Evolutionary conservation across 2,113 vertebrate genomes (phyloP).

Genomic region (Alouatta palliata): DNA sequence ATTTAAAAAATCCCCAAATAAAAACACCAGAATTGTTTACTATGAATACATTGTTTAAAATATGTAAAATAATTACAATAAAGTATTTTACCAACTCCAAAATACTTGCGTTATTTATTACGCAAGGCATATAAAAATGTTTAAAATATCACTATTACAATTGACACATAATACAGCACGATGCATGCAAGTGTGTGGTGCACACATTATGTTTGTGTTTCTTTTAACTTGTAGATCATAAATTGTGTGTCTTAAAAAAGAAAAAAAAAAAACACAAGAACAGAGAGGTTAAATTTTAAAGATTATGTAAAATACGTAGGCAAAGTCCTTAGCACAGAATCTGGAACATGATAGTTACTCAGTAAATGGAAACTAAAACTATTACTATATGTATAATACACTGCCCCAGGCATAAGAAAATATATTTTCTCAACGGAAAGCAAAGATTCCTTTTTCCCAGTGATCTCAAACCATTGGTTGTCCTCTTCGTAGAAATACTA

Average conservation of each 20-base stretch:
- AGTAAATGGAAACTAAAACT: neutral
- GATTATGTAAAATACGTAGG: neutral
- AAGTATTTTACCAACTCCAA: neutral
- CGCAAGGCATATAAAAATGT: constrained; percentile 25
- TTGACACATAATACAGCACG: neutral
- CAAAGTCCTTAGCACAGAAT: neutral
- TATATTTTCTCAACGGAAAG: neutral
- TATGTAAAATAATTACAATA: neutral
- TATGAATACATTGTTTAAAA: constrained; percentile 26
- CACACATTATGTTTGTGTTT: neutral
- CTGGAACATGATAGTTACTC: neutral
- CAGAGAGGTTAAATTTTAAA: neutral
- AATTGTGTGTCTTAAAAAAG: neutral
- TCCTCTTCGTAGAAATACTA: neutral
- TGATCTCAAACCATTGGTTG: neutral
- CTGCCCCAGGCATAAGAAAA: neutral
- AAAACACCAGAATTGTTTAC: constrained; percentile 70
- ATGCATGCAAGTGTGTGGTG: neutral
- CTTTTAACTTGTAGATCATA: constrained; percentile 35
- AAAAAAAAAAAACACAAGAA: neutral
- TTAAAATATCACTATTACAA: neutral
- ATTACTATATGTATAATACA: neutral
- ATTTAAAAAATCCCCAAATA: neutral
- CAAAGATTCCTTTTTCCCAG: neutral
- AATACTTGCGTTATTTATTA: constrained; percentile 51